These are phyloP conservation scores for Pachyseris speciosa DNA, from an alignment of 64 coral and sea anemone genomes.

Conservation along the genomic window DNA sequence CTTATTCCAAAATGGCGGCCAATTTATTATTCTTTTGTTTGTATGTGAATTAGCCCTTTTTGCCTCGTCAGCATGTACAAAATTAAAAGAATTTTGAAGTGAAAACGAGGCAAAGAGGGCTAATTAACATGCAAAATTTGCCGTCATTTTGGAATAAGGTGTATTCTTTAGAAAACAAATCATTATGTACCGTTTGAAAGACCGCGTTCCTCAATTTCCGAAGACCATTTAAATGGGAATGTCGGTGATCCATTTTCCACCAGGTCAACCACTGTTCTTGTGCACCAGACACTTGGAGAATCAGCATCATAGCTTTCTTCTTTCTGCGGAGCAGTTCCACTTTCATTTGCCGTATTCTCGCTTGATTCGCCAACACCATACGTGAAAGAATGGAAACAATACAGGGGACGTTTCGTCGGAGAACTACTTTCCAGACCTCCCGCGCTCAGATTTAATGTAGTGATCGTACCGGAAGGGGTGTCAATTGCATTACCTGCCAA, in stretches of 20 bases:
- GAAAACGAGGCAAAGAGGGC: too few relatives aligned
- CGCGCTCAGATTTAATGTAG: background rate
- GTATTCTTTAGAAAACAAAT: too few relatives aligned
- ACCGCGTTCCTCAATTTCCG: background rate
- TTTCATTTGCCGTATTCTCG: background rate
- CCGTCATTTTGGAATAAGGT: too few relatives aligned
- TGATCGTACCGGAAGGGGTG: background rate
- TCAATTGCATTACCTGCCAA: background rate
- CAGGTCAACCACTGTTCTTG: constrained; percentile 1
- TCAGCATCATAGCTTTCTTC: constrained; percentile 14
- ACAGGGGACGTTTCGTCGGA: constrained; percentile 2
- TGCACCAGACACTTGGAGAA: constrained; percentile 20
- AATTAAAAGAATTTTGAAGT: too few relatives aligned
- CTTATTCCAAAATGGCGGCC: too few relatives aligned
- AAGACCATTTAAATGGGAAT: background rate
- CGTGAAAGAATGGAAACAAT: constrained; percentile 51
- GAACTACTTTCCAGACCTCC: background rate
- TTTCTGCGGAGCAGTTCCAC: background rate
- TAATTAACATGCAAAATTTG: too few relatives aligned
- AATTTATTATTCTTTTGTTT: too few relatives aligned
- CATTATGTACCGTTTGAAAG: background rate
- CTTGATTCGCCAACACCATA: background rate
- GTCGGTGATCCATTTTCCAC: background rate
- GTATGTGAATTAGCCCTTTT: too few relatives aligned
- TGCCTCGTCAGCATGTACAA: too few relatives aligned